Evolutionary conservation across 2,888 invertebrate genomes (phyloP).

Genomic region (Cataglyphis rosenhaueri): DNA sequence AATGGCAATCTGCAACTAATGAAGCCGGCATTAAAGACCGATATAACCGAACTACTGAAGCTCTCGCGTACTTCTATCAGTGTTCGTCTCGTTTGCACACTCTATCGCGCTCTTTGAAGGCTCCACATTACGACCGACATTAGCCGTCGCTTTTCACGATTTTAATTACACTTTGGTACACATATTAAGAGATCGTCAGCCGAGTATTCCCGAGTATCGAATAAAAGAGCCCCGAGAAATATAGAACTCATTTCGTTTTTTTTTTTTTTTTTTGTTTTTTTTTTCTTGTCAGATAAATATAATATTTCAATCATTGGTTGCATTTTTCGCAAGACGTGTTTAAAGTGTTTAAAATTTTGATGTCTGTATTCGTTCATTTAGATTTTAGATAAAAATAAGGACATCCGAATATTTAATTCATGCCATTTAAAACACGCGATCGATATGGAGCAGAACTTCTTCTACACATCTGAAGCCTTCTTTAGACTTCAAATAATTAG

Average conservation of each 20-base stretch:
- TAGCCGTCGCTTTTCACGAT: constrained; percentile 11
- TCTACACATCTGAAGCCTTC: not conserved
- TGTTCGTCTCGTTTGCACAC: constrained; percentile 19
- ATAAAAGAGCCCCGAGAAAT: not conserved
- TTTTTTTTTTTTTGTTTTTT: no score
- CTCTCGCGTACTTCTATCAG: not conserved
- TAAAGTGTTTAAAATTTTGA: not conserved
- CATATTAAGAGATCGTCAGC: not conserved
- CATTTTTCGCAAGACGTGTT: not conserved
- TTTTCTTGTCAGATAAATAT: not conserved
- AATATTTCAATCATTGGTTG: not conserved
- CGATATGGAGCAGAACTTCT: not conserved
- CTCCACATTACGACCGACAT: not conserved
- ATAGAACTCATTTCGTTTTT: not conserved
- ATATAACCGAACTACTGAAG: not conserved
- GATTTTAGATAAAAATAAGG: not conserved
- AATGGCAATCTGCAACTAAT: constrained; percentile 51
- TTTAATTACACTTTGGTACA: constrained; percentile 25
- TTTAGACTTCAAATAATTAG: not conserved
- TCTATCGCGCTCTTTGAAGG: constrained; percentile 24
- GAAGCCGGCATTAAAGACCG: constrained; percentile 46
- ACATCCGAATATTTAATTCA: not conserved
- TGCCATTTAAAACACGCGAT: not conserved
- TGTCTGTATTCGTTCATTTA: not conserved
- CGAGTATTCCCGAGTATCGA: not conserved